Percentiles rank a stretch among this genome's conserved stretches.
phyloP scores from a whole-genome alignment of 2,888 invertebrate species.

The Meliscaeva auricollis region DNA sequence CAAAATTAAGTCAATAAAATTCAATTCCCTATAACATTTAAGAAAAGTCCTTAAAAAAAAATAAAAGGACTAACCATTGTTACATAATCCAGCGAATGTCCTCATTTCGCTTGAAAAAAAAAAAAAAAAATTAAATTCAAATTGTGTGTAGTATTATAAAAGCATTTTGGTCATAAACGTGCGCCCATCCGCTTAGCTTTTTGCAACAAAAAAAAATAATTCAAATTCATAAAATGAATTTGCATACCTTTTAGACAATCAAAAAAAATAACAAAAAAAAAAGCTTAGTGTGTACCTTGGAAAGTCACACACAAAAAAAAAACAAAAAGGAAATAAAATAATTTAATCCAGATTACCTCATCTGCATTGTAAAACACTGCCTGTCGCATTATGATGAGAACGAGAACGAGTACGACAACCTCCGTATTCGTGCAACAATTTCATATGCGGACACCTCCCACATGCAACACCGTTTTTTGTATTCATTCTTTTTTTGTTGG shows the following conservation, averaged over 20 bases:
- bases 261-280: constrained; percentile 10
- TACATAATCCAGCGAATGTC: constrained; percentile 8
- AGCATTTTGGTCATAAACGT: constrained; percentile 1
- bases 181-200: constrained; percentile 10
- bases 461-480: constrained; percentile 54
- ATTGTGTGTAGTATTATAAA: neutral
- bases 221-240: constrained; percentile 22
- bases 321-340: constrained; percentile 16
- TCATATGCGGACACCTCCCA: constrained; percentile 61
- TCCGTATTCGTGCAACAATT: constrained; percentile 61
- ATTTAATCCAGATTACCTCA: constrained; percentile 69
- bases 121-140: neutral
- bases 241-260: constrained; percentile 43
- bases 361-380: constrained; percentile 71
- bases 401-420: neutral
- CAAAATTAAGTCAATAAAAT: constrained; percentile 24
- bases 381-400: constrained; percentile 53
- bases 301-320: constrained; percentile 22
- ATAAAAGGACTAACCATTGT: neutral
- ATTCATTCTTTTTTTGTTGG: neutral
- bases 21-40: constrained; percentile 1
- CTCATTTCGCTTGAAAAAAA: constrained; percentile 2
- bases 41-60: neutral
- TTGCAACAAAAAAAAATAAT: neutral
- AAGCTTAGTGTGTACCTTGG: neutral